Evolutionary conservation across 2,888 invertebrate species (phyloP), one percentile per base, ranked within the genome.

Genomic region (Pristionchus fissidentatus): DNA sequence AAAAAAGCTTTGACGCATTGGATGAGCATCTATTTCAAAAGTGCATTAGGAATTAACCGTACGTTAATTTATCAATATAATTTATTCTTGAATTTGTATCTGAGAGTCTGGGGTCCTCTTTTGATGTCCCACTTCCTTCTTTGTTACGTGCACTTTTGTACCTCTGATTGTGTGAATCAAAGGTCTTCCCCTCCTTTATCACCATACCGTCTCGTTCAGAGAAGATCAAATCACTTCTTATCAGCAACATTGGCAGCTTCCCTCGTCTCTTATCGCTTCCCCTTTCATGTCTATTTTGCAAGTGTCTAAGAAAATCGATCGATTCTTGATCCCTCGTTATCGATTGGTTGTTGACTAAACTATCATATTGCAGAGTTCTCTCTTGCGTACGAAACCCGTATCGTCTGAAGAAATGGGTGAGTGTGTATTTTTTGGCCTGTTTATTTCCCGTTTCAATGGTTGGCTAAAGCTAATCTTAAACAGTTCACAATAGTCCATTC

Each of bases 281-380:
- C 66, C n/a, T 1, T 38, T 1, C 22, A 3, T 66, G 7, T 29
- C 35, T 1, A 62, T 3, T 38, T 66, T 66, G 32, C 29, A 66
- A 66, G 15, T 66, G n/a, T n/a, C n/a, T n/a, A n/a, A n/a, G n/a
- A n/a, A n/a, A n/a, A 66, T 66, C 41, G 66, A 66, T 66, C 66
- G 66, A 66, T 62, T 35, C 62, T 22, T 1, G n/a, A 62, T 38
- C n/a, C 10, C 15, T 66, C 22, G 38, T 66, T 38, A 66, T n/a
- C 41, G 62, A 22, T n/a, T 66, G 38, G 38, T 66, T 38, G 38
- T n/a, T n/a, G 62, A 22, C 22, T 32, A 38, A 26, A 26, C 55
- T 26, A 2, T 10, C 0, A 32, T 62, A 0, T n/a, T 66, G 38
- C 66, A 66, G 66, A 66, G 66, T 38, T 66, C 66, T 41, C 66